Conservation (phyloP, 1,140 invertebrate species). For the Maniola jurtina region DNA sequence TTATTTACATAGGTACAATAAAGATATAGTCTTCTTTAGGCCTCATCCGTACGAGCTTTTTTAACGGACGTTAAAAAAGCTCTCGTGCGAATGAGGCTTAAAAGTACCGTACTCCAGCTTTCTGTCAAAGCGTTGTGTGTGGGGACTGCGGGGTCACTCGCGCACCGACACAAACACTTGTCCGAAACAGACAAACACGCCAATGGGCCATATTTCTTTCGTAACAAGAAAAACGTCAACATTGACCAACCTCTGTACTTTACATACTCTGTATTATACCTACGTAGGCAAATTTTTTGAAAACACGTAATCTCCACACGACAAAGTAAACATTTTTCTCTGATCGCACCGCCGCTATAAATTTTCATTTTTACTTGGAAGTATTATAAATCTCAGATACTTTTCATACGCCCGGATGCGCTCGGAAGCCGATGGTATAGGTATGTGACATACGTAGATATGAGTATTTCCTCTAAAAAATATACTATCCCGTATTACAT, state of each 20-base stretch:
- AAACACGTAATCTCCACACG: slow-evolving; percentile 62
- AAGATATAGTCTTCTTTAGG: too few relatives aligned
- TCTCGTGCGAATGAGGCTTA: too few relatives aligned
- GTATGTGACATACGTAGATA: too few relatives aligned
- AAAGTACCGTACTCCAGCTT: slow-evolving; percentile 6
- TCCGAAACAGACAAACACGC: slow-evolving; percentile 20
- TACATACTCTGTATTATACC: slow-evolving; percentile 39
- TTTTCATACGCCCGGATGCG: neutral
- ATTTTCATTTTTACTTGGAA: slow-evolving; percentile 47
- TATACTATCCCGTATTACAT: too few relatives aligned
- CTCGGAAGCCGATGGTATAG: too few relatives aligned
- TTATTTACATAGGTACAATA: too few relatives aligned
- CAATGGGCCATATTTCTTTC: slow-evolving; percentile 44
- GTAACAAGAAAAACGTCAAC: slow-evolving; percentile 51
- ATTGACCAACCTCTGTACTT: slow-evolving; percentile 60
- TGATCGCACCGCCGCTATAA: slow-evolving; percentile 50
- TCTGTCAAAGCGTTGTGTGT: slow-evolving; percentile 13
- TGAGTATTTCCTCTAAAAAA: too few relatives aligned
- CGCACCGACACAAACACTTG: slow-evolving; percentile 18
- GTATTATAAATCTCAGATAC: neutral
- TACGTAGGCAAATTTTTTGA: slow-evolving; percentile 61
- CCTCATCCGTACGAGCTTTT: too few relatives aligned
- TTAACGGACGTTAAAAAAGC: too few relatives aligned
- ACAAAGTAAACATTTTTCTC: slow-evolving; percentile 51
- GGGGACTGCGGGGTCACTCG: slow-evolving; percentile 7